Conservation (phyloP, 1,140 invertebrate genomes). For the Anastrepha ludens region DNA sequence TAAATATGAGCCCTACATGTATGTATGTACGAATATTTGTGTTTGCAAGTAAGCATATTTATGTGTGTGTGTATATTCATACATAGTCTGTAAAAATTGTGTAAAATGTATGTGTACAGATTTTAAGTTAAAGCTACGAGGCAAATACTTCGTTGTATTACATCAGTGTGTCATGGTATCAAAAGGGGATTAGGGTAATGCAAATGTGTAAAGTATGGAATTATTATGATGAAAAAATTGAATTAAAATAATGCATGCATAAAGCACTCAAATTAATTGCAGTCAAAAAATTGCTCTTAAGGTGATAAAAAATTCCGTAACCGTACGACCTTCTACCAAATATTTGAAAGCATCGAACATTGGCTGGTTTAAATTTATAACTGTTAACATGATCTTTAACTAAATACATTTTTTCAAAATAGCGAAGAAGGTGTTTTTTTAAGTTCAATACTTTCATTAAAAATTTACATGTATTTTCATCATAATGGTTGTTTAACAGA, state of each 20-base stretch:
- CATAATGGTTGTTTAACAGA: no score
- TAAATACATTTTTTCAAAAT: no score
- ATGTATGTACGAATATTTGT: not conserved
- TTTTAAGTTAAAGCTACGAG: not conserved
- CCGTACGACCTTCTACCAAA: no score
- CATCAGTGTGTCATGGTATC: not conserved
- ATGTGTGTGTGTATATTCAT: not conserved
- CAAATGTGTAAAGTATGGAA: not conserved
- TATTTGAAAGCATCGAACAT: no score
- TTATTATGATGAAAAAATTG: not conserved
- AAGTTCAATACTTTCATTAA: no score
- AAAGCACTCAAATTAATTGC: constrained; percentile 20
- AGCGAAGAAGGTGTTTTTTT: no score
- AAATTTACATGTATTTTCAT: no score
- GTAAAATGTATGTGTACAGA: not conserved
- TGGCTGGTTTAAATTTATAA: no score
- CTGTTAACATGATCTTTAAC: no score
- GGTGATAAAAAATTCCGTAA: not conserved
- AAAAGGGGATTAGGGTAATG: not conserved
- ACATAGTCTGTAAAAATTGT: not conserved
- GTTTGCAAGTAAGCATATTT: not conserved
- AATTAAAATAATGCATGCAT: not conserved
- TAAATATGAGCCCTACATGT: not conserved
- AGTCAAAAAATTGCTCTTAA: not conserved
- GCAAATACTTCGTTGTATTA: not conserved